Percentiles rank a stretch among this genome's conserved stretches.
Evolutionary conservation across 2,113 vertebrate species (phyloP).

Genomic region (Ondatra zibethicus): DNA sequence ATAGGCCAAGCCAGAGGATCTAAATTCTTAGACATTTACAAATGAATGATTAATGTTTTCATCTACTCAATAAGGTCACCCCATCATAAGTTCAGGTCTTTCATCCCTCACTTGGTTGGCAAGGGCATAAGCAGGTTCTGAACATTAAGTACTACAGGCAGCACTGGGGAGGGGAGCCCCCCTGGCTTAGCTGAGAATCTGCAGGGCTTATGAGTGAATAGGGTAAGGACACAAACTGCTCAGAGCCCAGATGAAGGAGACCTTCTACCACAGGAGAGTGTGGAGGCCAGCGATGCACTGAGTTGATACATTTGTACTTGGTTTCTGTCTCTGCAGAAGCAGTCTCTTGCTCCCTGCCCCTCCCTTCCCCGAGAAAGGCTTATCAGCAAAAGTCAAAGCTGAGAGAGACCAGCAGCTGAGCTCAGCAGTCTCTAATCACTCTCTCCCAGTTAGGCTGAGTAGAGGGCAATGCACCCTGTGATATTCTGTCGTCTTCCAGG

Average conservation of each 20-base stretch:
- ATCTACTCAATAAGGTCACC: background rate
- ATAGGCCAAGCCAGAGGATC: too few species aligned
- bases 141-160: background rate
- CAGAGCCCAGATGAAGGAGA: background rate
- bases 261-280: too few species aligned
- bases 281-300: fast-evolving
- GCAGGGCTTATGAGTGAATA: background rate
- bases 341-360: background rate
- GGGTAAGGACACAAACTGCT: background rate
- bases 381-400: too few species aligned
- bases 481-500: background rate
- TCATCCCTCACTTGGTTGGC: background rate
- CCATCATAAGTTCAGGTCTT: background rate
- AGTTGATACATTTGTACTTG: fast-evolving
- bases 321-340: background rate
- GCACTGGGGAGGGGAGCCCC: fast-evolving
- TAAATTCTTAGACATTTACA: background rate
- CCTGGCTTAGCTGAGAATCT: background rate
- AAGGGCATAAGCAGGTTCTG: background rate
- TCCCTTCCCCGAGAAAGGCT: background rate
- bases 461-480: too few species aligned
- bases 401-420: background rate
- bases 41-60: background rate
- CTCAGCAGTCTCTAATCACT: background rate
- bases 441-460: background rate